Conservation (phyloP, 2,888 invertebrate genomes). For the Eristalinus sepulchralis region DNA sequence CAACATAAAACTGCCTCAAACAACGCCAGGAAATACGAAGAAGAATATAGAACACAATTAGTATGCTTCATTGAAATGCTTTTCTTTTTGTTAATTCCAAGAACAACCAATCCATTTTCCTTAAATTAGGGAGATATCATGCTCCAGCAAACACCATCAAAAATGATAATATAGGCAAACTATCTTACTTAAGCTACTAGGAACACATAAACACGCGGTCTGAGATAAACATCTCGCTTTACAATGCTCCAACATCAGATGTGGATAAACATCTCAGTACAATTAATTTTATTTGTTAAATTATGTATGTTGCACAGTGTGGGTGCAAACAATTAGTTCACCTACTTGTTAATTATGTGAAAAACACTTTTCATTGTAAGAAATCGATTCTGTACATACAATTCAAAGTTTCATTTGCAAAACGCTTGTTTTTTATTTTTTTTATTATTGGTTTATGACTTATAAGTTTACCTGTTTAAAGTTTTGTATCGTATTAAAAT, state of each 20-base stretch:
- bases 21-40: too few species aligned
- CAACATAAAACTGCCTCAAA: too few species aligned
- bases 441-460: conserved; percentile 1
- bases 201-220: too few species aligned
- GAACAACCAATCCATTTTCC: too few species aligned
- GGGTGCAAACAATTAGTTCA: neutral
- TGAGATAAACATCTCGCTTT: neutral
- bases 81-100: too few species aligned
- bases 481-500: too few species aligned
- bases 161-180: too few species aligned
- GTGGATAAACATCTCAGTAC: neutral
- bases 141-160: too few species aligned
- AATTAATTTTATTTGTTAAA: neutral
- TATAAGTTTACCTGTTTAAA: neutral
- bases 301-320: conserved; percentile 8
- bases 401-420: conserved; percentile 39
- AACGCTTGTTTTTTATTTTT: conserved; percentile 31
- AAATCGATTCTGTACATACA: conserved; percentile 34
- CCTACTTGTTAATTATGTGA: neutral
- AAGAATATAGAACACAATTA: neutral
- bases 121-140: too few species aligned
- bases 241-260: neutral
- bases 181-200: too few species aligned
- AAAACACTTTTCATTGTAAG: conserved; percentile 26
- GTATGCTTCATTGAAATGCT: neutral